phyloP scores from a whole-genome alignment of 2,797 vertebrate genomes.

The Coendou prehensilis region DNA sequence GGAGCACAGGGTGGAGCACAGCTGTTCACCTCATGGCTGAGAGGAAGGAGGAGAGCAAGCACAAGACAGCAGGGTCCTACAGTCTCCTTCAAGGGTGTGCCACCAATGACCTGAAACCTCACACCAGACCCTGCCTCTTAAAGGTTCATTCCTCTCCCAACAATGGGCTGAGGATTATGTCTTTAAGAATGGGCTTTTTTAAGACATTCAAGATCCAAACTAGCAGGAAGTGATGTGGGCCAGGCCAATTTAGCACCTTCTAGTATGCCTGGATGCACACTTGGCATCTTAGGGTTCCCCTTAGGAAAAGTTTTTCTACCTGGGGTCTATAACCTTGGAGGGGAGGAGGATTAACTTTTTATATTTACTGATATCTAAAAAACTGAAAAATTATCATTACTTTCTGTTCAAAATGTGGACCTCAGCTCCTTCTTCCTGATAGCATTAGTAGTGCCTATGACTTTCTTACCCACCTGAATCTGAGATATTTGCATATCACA shows the following conservation, averaged over 20 bases:
- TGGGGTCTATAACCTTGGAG: not conserved
- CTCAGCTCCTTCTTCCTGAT: not conserved
- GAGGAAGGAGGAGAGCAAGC: not conserved
- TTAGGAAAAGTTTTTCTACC: not conserved
- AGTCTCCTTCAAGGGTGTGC: not conserved
- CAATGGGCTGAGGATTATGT: not conserved
- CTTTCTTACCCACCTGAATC: not conserved
- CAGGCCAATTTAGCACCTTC: not conserved
- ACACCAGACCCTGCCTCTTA: too few relatives aligned
- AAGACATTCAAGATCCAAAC: not conserved
- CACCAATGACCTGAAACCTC: not conserved
- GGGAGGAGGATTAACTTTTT: not conserved
- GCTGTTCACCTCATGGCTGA: not conserved
- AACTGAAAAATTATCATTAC: slow-evolving; percentile 8
- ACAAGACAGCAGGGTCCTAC: not conserved
- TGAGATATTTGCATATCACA: slow-evolving; percentile 8
- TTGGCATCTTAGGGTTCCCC: not conserved
- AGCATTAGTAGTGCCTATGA: not conserved
- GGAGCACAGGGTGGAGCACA: not conserved
- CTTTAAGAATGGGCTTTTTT: not conserved
- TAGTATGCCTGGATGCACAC: not conserved
- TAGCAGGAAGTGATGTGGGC: not conserved
- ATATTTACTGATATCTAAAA: not conserved
- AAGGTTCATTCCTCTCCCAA: not conserved
- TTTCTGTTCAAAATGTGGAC: not conserved